Conservation (phyloP, 1,140 invertebrate genomes). For the Ceratina japonica region DNA sequence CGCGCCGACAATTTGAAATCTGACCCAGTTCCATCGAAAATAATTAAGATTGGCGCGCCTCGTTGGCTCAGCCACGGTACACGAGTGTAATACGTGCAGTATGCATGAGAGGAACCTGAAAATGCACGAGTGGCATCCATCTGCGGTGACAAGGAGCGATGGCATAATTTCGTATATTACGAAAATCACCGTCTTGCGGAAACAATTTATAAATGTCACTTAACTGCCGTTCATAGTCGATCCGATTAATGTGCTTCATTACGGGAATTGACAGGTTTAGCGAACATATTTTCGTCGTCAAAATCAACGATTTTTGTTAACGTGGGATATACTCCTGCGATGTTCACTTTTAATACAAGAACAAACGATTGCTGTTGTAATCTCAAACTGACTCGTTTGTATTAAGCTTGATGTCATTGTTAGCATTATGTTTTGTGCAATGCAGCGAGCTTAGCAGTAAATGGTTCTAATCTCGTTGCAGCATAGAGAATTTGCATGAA, state of each 20-base stretch:
- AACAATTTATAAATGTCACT: slow-evolving; percentile 11
- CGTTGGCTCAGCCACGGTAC: slow-evolving; percentile 26
- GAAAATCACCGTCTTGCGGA: slow-evolving; percentile 23
- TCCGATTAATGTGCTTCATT: not conserved
- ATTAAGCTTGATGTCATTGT: no score
- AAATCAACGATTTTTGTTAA: no score
- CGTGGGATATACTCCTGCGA: no score
- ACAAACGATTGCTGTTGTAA: no score
- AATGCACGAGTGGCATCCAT: slow-evolving; percentile 50
- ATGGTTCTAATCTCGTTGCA: not conserved
- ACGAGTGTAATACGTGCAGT: slow-evolving; percentile 40
- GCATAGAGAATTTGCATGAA: not conserved
- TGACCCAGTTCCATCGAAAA: slow-evolving; percentile 45
- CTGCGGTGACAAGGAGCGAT: slow-evolving; percentile 33
- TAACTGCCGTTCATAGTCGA: no score
- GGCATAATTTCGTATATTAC: slow-evolving; percentile 49
- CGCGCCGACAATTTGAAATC: slow-evolving; percentile 41
- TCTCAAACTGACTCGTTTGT: no score
- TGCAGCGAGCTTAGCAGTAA: no score
- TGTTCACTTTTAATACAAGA: no score
- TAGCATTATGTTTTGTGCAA: no score
- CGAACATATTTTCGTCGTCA: not conserved
- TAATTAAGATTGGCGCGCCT: slow-evolving; percentile 54
- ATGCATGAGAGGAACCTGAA: slow-evolving; percentile 22
- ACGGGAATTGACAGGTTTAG: not conserved